Evolutionary conservation across 2,888 invertebrate genomes (phyloP), one percentile per base, ranked within the genome.

Genomic region (Troides oblongomaculatus): DNA sequence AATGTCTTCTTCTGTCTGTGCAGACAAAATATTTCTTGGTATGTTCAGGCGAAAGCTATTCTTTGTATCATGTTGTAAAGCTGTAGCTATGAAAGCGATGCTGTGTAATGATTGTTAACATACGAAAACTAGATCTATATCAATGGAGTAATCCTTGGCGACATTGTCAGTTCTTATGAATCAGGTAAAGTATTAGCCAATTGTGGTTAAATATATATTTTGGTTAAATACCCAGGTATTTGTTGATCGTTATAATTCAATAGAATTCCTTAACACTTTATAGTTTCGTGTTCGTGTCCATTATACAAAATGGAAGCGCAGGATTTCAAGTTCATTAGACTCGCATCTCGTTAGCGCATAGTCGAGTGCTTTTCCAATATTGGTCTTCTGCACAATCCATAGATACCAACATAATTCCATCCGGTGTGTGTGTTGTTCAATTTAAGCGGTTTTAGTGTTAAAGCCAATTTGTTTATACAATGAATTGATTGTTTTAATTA

Each of bases 261-360:
- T 64, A 64, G 25, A 60, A 56, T 61, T 30, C 12, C 7, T 66
- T 43, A 70, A 59, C 59, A 56, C 57, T 86, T 88, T 84, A 75
- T 82, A 83, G 79, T 79, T 87, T 78, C 74, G 74, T 73, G 84
- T 80, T 74, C 76, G 72, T 83, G 84, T 86, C 87, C 87, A 88
- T 88, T 89, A 87, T 84, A 88, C 87, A 86, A 89, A 90, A 89
- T 90, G 87, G 86, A 84, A 84, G 85, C 84, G 81, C 86, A 85
- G 88, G 87, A 90, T 89, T 90, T 90, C 89, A 87, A 89, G 89
- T 90, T 91, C 89, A 91, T 91, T 91, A 90, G 88, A 86, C 85
- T 86, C 84, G 83, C 85, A 84, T 78, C 89, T 90, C 90, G 89
- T 90, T 90, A 90, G 86, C 82, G 82, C 82, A 86, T 84, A 87